Base-by-base conservation (phyloP, 2,797 vertebrate genomes). In the Clarias pachynema region DNA sequence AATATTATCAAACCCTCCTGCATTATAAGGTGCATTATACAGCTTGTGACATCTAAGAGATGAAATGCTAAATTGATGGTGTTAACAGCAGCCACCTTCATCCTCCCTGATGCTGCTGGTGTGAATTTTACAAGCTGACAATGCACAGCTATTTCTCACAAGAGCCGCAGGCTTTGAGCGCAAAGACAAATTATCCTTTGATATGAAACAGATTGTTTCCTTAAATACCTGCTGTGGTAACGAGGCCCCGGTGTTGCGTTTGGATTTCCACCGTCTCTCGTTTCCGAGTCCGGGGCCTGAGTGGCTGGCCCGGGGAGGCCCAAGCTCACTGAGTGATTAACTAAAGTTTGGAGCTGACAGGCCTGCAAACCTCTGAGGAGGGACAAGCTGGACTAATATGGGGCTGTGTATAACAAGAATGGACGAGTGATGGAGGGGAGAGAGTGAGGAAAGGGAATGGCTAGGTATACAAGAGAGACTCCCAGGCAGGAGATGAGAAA, bases 211-310 rank as follows among this genome's bases (percentile, higher is more conserved):
- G 94, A 95, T 93, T 91, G 91, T 95, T 95, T 95, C 94, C 92
- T 95, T 95, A 95, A 95, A 95, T 95, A 96, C 94, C 94, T 94
- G 93, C 92, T 92, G 93, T 94, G 91, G 90, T 95, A 95, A 95
- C 92, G 93, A 95, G 93, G 89, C 89, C 74, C 90, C 86, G 87
- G 91, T 88, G 88, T 84, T 86, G 86, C 86, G 75, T 85, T 84
- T 86, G 86, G 92, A 90, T 91, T 77, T 86, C 91, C 89, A 92
- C 91, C 87, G 94, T 93, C 94, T 94, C 93, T 92, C 92, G 92
- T 94, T 95, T 95, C 62, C 93, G 92, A 88, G 93, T 93, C 93
- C 91, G 79, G 94, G 94, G 94, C 94, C 90, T 86, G 87, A 86
- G 92, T 70, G 84, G 90, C 60, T 84, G 91, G 90, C 91, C 90